phyloP scores from a whole-genome alignment of 2,797 vertebrate species.

The Megaceryle alcyon region DNA sequence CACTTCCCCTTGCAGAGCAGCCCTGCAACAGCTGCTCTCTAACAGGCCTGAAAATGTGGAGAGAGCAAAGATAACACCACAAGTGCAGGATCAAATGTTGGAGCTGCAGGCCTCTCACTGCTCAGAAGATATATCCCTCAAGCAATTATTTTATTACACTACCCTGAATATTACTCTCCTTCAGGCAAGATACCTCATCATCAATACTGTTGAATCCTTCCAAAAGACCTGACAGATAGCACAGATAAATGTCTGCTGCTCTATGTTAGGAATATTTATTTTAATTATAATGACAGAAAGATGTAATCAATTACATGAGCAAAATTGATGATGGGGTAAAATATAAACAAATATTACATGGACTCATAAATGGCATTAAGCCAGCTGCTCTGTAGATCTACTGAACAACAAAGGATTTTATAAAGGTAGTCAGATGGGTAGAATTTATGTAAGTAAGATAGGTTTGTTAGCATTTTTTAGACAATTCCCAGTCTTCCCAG shows the following conservation, averaged over 20 bases:
- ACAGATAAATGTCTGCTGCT: neutral
- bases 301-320: neutral
- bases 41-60: neutral
- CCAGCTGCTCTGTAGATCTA: neutral
- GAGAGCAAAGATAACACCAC: neutral
- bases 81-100: neutral
- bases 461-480: neutral
- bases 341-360: neutral
- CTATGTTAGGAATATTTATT: neutral
- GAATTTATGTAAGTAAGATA: neutral
- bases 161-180: neutral
- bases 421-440: neutral
- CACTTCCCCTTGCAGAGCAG: neutral
- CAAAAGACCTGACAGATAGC: neutral
- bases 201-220: neutral
- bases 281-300: neutral
- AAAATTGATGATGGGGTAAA: neutral
- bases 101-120: neutral
- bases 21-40: neutral
- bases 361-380: neutral
- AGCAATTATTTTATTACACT: neutral
- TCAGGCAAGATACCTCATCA: neutral
- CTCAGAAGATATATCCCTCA: neutral
- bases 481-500: neutral
- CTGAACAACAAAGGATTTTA: neutral